Percentiles rank a stretch among this genome's conserved stretches.
Evolutionary conservation across 1,140 invertebrate species (phyloP).

Genomic region (Phymastichus coffea): DNA sequence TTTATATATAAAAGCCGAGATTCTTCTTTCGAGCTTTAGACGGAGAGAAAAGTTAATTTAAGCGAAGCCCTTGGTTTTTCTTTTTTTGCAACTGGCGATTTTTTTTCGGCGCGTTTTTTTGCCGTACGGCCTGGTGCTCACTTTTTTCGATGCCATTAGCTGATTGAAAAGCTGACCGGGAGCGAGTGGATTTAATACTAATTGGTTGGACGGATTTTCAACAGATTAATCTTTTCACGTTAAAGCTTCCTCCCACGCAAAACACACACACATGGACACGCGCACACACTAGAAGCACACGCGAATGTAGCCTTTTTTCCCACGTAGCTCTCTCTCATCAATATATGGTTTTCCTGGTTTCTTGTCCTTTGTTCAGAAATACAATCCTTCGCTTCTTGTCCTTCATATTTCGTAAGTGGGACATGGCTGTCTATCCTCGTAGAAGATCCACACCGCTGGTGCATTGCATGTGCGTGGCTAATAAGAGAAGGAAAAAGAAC

Average conservation of each 20-base stretch:
- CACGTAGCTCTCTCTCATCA: too few relatives aligned
- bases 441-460: conserved; percentile 19
- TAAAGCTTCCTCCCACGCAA: too few relatives aligned
- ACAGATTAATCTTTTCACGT: too few relatives aligned
- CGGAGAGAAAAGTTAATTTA: too few relatives aligned
- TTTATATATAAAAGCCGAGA: too few relatives aligned
- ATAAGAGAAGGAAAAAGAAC: conserved; percentile 19
- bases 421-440: conserved; percentile 32
- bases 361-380: conserved; percentile 24
- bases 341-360: not conserved
- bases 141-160: conserved; percentile 11
- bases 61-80: too few relatives aligned
- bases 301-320: not conserved
- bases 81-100: too few relatives aligned
- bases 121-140: not conserved
- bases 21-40: too few relatives aligned
- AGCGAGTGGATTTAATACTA: not conserved
- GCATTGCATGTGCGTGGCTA: conserved; percentile 23
- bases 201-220: not conserved
- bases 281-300: not conserved
- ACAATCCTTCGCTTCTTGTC: conserved; percentile 26
- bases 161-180: conserved; percentile 9
- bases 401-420: conserved; percentile 35
- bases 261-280: not conserved
- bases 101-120: not conserved